A percentile compares a stretch with the other conserved stretches of the same genome.
Evolutionary conservation across 2,113 vertebrate genomes (phyloP).

Genomic region (Ginglymostoma cirratum): DNA sequence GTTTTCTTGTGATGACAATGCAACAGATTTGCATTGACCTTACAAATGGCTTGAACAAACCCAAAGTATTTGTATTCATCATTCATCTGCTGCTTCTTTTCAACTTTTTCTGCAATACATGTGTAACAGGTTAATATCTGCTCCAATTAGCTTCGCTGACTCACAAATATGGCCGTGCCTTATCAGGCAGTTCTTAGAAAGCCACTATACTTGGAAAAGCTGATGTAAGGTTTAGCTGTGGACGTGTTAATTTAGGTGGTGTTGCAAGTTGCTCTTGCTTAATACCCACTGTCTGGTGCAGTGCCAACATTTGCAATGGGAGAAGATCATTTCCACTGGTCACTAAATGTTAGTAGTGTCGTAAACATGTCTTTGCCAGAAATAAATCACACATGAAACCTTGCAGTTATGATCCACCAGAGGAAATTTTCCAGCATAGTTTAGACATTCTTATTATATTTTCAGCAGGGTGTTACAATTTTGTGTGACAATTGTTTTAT

Average conservation of each 20-base stretch:
- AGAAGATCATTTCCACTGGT: not conserved
- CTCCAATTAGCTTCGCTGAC: not conserved
- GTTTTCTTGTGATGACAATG: not conserved
- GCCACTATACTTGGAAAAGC: not conserved
- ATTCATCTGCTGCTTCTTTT: not conserved
- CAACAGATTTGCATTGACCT: not conserved
- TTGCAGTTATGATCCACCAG: not conserved
- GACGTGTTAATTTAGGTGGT: not conserved
- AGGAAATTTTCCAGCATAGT: not conserved
- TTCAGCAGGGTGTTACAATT: not conserved
- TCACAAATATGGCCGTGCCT: not conserved
- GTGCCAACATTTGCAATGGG: not conserved
- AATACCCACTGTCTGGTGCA: not conserved
- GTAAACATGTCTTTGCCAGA: not conserved
- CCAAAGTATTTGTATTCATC: not conserved
- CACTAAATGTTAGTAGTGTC: not conserved
- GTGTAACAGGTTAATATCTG: not conserved
- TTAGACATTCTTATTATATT: not conserved
- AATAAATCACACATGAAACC: not conserved
- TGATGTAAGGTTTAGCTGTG: not conserved
- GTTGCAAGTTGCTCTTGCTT: not conserved
- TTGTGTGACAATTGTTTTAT: not conserved
- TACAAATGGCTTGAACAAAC: not conserved
- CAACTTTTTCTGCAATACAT: not conserved
- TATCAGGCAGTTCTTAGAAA: not conserved